These are phyloP conservation scores for Myiozetetes cayanensis DNA, from an alignment of 2,113 vertebrate species.

Conservation along the genomic window DNA sequence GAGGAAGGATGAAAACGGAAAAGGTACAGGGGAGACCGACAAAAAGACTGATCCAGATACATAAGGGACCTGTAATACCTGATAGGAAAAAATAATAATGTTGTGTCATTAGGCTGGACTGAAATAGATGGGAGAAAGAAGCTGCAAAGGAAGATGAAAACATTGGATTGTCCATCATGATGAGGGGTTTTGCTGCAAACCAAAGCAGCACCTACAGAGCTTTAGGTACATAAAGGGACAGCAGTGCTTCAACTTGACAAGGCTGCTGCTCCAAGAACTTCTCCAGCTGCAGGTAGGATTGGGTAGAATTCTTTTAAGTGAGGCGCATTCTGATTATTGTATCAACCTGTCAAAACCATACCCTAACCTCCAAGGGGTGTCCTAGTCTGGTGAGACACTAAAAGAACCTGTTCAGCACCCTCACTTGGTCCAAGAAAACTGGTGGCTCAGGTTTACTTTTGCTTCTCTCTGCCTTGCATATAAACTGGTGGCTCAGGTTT, in stretches of 20 bases:
- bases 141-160: not conserved
- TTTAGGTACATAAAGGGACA: not conserved
- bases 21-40: fast-evolving
- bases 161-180: not conserved
- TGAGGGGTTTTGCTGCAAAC: not conserved
- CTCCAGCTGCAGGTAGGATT: not conserved
- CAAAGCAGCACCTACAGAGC: not conserved
- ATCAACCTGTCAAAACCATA: not conserved
- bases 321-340: not conserved
- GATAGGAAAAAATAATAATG: not conserved
- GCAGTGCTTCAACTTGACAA: not conserved
- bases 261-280: not conserved
- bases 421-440: not conserved
- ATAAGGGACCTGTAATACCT: not conserved
- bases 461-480: not conserved
- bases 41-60: not conserved
- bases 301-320: not conserved
- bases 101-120: not conserved
- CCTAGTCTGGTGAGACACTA: not conserved
- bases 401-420: not conserved
- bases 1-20: not conserved
- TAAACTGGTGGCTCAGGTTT: not conserved
- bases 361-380: not conserved
- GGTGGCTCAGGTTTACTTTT: not conserved
- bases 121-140: not conserved